phyloP scores from a whole-genome alignment of 37 sponge, comb jelly and placozoan genomes.

The Amphimedon queenslandica region DNA sequence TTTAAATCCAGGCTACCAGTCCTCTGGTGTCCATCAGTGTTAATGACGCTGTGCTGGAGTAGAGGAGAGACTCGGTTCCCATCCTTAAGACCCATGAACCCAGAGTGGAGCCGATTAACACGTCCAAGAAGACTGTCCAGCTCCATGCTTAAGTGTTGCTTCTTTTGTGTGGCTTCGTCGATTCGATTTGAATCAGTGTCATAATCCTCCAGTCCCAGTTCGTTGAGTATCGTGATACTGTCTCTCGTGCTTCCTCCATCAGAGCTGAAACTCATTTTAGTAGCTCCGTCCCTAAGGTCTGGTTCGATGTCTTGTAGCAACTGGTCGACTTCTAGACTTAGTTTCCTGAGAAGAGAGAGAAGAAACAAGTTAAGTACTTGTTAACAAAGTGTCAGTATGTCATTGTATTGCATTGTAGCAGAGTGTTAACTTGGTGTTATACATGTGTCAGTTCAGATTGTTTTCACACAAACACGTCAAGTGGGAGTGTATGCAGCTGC shows the following conservation, averaged over 20 bases:
- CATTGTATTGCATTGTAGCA: too few species aligned
- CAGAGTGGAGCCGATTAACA: background rate
- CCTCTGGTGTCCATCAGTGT: background rate
- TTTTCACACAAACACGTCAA: too few species aligned
- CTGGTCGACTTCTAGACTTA: slow-evolving; percentile 34
- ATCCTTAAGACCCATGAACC: background rate
- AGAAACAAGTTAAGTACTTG: too few species aligned
- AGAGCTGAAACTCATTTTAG: background rate
- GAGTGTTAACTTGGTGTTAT: background rate
- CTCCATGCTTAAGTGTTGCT: background rate
- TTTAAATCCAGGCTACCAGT: background rate
- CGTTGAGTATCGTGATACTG: background rate
- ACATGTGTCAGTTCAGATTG: too few species aligned
- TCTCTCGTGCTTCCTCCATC: background rate
- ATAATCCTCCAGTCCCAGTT: background rate
- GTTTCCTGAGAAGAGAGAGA: background rate
- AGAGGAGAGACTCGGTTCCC: background rate
- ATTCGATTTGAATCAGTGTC: background rate
- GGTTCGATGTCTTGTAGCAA: slow-evolving; percentile 12
- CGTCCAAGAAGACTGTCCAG: background rate
- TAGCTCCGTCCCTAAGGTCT: background rate
- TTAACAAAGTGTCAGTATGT: too few species aligned
- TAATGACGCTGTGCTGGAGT: background rate
- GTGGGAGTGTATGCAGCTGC: too few species aligned
- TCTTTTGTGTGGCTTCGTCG: background rate